Evolutionary conservation across 2,888 invertebrate genomes (phyloP), one percentile per base, ranked within the genome.

Genomic region (Parelbella ahira): DNA sequence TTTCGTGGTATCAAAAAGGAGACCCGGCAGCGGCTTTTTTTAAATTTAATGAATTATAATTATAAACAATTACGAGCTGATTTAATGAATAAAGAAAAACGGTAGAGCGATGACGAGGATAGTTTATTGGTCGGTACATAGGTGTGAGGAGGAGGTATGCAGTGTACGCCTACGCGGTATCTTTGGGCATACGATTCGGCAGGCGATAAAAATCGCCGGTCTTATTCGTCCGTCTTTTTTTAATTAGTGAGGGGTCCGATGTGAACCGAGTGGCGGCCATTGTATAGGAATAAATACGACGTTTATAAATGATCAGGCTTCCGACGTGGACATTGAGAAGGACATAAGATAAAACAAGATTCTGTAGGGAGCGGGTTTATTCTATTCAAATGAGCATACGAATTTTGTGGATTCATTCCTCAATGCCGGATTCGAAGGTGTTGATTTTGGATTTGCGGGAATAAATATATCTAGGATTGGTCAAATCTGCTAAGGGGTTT

Each of bases 161-260:
- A 65, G 72, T 74, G 59, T 75, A 83, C 87, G 86, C 86, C 86
- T 86, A 72, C 84, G 68, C 58, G 49, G 65, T 70, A 75, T 73
- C 80, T 75, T 78, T 69, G 71, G 71, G 67, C 75, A 69, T 72
- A 75, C 68, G 81, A 84, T 86, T 86, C 82, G 83, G 81, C 74
- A 69, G 69, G 75, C 69, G 87, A 87, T 87, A 82, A 83, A 83
- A 84, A 86, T 86, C 86, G 78, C 74, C 70, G 77, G 83, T 81
- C 76, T 86, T 79, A 87, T 87, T 87, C 87, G 87, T 87, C 82
- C 71, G 82, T 57, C 61, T 78, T 83, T 76, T 83, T 86, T 84
- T 87, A 86, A 86, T 86, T 87, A 83, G 76, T 73, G 70, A 81
- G 81, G 81, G 83, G 75, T 73, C 73, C 54, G 66, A 80, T 86